phyloP scores from a whole-genome alignment of 2,888 invertebrate species.

The Quadriops clusia region DNA sequence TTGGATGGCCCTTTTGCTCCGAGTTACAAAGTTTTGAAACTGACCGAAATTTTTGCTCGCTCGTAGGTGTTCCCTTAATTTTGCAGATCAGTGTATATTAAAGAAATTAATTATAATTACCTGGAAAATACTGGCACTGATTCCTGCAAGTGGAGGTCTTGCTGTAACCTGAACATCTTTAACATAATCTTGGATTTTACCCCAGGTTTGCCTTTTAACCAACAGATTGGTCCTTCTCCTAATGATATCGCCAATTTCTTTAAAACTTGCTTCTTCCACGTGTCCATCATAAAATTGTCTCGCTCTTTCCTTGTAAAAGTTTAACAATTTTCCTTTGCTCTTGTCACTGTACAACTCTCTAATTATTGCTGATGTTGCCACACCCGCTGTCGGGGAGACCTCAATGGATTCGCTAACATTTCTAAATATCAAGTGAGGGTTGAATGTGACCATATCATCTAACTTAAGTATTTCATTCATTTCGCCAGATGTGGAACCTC shows the following conservation, averaged over 20 bases:
- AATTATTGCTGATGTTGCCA: conserved; percentile 69
- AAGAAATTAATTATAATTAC: conserved; percentile 32
- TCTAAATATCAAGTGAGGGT: conserved; percentile 76
- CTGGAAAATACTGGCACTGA: conserved; percentile 72
- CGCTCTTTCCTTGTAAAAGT: conserved; percentile 79
- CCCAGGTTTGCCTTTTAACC: conserved; percentile 66
- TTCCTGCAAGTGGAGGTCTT: conserved; percentile 65
- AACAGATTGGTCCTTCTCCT: conserved; percentile 68
- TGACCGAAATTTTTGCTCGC: not conserved
- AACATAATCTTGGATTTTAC: conserved; percentile 64
- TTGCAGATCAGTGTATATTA: not conserved
- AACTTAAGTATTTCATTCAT: conserved; percentile 78
- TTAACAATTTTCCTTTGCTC: conserved; percentile 64
- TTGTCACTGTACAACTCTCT: conserved; percentile 75
- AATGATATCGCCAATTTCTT: conserved; percentile 71
- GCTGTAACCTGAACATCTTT: conserved; percentile 60
- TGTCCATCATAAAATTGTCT: conserved; percentile 80
- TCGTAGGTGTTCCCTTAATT: not conserved
- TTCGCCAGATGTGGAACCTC: conserved; percentile 78
- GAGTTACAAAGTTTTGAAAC: too few species aligned
- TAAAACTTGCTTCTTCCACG: conserved; percentile 75
- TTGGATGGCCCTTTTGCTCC: too few species aligned
- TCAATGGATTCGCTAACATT: conserved; percentile 76
- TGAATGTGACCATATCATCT: conserved; percentile 82
- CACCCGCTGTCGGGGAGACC: conserved; percentile 53